Percentiles rank a stretch among this genome's conserved stretches.
Conservation (phyloP, 2,797 vertebrate genomes). For the Stomatorhinus walkeri region DNA sequence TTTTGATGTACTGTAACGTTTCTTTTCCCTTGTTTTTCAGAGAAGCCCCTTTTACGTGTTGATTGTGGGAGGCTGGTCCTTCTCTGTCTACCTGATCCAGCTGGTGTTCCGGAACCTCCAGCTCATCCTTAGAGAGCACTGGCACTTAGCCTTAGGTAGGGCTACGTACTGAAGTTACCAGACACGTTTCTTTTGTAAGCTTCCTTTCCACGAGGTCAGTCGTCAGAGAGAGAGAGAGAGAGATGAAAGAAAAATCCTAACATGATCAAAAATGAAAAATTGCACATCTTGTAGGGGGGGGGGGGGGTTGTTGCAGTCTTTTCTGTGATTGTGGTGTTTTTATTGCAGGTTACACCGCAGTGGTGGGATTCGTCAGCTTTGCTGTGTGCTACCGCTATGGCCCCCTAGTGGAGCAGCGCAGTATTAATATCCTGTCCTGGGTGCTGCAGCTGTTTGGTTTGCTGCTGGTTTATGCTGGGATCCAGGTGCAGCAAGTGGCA, state of each 20-base stretch:
- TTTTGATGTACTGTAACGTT: neutral
- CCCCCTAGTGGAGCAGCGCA: constrained; percentile 79
- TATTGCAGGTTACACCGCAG: constrained; percentile 66
- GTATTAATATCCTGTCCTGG: constrained; percentile 89
- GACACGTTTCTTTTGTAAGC: neutral
- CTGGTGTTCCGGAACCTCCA: constrained; percentile 80
- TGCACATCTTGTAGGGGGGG: neutral
- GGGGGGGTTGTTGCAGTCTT: neutral
- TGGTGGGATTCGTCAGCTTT: constrained; percentile 83
- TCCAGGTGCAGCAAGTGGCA: constrained; percentile 80
- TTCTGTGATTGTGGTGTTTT: neutral
- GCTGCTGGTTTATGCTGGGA: constrained; percentile 74
- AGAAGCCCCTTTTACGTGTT: constrained; percentile 84
- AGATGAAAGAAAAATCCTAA: neutral
- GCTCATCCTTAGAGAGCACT: constrained; percentile 76
- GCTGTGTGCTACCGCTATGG: constrained; percentile 86
- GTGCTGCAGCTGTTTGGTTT: constrained; percentile 81
- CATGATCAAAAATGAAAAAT: neutral
- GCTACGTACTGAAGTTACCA: neutral
- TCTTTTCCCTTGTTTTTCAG: constrained; percentile 53
- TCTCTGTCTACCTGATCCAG: constrained; percentile 87
- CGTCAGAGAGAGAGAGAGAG: neutral
- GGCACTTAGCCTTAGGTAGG: constrained; percentile 79
- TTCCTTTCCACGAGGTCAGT: neutral
- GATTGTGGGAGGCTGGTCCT: constrained; percentile 86